Base-by-base conservation (phyloP, 2,888 invertebrate species). In the Sclerodermus sp. region DNA sequence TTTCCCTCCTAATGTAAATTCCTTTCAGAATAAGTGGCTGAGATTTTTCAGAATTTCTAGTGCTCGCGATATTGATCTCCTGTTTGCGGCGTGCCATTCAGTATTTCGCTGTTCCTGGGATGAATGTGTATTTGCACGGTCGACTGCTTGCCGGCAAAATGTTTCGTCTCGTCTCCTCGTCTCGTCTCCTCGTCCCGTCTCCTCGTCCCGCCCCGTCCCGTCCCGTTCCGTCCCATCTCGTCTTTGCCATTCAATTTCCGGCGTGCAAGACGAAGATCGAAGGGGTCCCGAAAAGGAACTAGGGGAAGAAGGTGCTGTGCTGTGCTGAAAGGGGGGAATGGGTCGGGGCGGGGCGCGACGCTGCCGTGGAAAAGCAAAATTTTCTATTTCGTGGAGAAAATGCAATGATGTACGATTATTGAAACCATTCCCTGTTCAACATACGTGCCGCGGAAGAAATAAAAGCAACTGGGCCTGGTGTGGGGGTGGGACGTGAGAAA, bases 331-430 rank as follows among this genome's bases (percentile, higher is more conserved):
- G 42, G 32, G 42, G 39, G 29, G 32, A n/a, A 47, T 36, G 36
- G 13, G 13, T 31, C 15, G 30, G 37, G 13, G 10, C 23, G 32
- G 16, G 30, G n/a, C 17, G 29, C 34, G 38, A 23, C 8, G 4
- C 23, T 23, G 45, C n/a, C 39, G 41, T 40, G 38, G 42, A 29
- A 30, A 40, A 45, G 51, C 42, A 44, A 52, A 57, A 59, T 57
- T 64, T 64, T 52, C 54, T 43, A 53, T 58, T 62, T 60, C 51
- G 17, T 17, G n/a, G 43, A 31, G 53, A 53, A 51, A 54, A 55
- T 46, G 51, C 53, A 50, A 48, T 58, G 63, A 59, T 51, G 60
- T 66, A 62, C 58, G 59, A 60, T 62, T 61, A 64, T 60, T 61
- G 64, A 62, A 64, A 62, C 49, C 48, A 51, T 49, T 47, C 53